Conservation (phyloP, 2,113 vertebrate genomes). For the Amphiprion percula region DNA sequence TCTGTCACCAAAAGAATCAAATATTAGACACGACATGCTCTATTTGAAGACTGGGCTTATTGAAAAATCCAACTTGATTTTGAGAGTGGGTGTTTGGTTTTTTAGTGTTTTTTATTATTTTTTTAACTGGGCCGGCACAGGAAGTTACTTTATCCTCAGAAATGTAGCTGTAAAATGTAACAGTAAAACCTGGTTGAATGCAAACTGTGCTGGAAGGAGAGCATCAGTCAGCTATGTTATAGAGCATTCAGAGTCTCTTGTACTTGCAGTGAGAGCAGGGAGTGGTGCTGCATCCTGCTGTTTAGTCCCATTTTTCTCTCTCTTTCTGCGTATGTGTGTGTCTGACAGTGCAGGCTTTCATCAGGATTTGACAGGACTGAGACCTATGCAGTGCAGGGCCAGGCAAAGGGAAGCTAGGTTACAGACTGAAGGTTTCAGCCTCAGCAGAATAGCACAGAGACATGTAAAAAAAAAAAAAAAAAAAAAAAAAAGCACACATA, state of each 20-base stretch:
- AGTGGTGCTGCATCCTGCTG: conserved; percentile 35
- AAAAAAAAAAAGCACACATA: no score
- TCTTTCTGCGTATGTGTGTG: neutral
- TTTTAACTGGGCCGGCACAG: no score
- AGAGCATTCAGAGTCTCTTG: neutral
- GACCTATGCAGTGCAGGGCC: conserved; percentile 31
- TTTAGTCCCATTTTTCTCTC: conserved; percentile 22
- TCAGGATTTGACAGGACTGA: conserved; percentile 34
- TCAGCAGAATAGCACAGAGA: no score
- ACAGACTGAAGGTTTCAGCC: conserved; percentile 16
- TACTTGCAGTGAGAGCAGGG: conserved; percentile 19
- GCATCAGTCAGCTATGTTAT: conserved; percentile 1
- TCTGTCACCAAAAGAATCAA: conserved; percentile 1
- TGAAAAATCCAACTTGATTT: no score
- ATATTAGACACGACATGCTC: conserved; percentile 13
- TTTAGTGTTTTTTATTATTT: no score
- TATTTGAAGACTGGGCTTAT: neutral
- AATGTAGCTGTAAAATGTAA: neutral
- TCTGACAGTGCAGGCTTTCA: conserved; percentile 34
- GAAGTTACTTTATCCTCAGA: neutral
- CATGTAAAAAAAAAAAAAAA: no score
- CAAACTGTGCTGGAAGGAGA: neutral
- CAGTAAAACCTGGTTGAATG: neutral
- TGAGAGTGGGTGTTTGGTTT: no score
- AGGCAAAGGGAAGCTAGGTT: conserved; percentile 33